phyloP scores from a whole-genome alignment of 2,888 invertebrate genomes.

The Nyleta sp. region DNA sequence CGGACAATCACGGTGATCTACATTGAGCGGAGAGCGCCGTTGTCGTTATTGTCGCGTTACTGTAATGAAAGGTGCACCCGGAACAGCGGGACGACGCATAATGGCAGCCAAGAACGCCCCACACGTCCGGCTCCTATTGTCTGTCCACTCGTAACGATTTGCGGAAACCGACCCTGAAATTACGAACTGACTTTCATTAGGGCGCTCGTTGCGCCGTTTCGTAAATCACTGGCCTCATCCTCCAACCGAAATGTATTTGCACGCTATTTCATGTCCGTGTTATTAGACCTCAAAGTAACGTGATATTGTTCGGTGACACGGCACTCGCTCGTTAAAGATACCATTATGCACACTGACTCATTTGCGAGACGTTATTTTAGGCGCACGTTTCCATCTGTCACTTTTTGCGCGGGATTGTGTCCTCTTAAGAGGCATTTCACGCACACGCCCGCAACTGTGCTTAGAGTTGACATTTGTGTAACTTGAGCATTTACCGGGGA shows the following conservation, averaged over 20 bases:
- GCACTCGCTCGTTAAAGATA: conserved; percentile 45
- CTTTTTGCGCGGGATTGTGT: no score
- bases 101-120: conserved; percentile 68
- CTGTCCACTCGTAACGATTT: conserved; percentile 72
- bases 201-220: conserved; percentile 54
- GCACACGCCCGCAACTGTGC: no score
- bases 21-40: conserved; percentile 52
- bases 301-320: conserved; percentile 54
- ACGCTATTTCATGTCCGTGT: conserved; percentile 45
- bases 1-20: conserved; percentile 53
- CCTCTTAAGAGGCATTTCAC: no score
- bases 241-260: conserved; percentile 48
- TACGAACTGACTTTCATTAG: conserved; percentile 67
- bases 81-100: conserved; percentile 60
- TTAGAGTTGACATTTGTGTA: no score
- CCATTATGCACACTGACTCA: conserved; percentile 42
- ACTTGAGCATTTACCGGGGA: no score
- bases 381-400: conserved; percentile 1
- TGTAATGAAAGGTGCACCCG: conserved; percentile 60
- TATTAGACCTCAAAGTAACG: conserved; percentile 58
- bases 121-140: conserved; percentile 70
- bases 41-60: conserved; percentile 67
- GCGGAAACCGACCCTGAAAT: conserved; percentile 75
- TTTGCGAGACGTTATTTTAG: conserved; percentile 32
- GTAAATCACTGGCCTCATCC: conserved; percentile 56